A percentile compares a stretch with the other conserved stretches of the same genome.
Evolutionary conservation across 2,113 vertebrate genomes (phyloP).

Genomic region (Macrotis lagotis): DNA sequence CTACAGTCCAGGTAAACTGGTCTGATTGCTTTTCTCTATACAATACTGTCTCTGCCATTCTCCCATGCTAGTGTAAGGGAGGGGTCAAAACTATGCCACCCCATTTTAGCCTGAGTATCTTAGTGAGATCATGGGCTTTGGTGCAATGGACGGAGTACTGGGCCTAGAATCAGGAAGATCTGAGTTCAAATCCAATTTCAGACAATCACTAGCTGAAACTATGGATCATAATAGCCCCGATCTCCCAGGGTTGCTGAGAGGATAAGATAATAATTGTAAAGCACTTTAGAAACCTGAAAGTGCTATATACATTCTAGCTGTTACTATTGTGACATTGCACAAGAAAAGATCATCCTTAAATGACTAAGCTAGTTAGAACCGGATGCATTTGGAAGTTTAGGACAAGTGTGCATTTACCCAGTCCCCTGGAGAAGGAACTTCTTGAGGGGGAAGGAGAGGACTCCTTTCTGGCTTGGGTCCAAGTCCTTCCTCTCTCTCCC

Average conservation of each 20-base stretch:
- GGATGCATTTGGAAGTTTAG: neutral
- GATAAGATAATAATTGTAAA: neutral
- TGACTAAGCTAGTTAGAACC: neutral
- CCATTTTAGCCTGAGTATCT: neutral
- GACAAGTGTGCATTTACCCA: neutral
- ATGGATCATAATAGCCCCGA: neutral
- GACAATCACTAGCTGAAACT: neutral
- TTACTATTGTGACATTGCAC: neutral
- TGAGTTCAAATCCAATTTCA: neutral
- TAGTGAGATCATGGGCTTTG: neutral
- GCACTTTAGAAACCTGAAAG: neutral
- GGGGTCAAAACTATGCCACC: neutral
- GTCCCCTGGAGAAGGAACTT: neutral
- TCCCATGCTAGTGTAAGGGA: neutral
- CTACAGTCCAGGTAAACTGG: neutral
- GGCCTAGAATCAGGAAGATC: neutral
- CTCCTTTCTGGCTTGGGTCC: neutral
- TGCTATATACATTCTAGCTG: neutral
- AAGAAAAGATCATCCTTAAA: neutral
- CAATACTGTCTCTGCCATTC: neutral
- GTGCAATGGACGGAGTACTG: neutral
- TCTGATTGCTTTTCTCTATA: neutral
- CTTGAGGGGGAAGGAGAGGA: neutral
- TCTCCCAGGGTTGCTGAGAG: neutral
- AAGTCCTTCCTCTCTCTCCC: neutral